Conservation (phyloP, 2,888 invertebrate genomes). For the Cistogaster globosa region DNA sequence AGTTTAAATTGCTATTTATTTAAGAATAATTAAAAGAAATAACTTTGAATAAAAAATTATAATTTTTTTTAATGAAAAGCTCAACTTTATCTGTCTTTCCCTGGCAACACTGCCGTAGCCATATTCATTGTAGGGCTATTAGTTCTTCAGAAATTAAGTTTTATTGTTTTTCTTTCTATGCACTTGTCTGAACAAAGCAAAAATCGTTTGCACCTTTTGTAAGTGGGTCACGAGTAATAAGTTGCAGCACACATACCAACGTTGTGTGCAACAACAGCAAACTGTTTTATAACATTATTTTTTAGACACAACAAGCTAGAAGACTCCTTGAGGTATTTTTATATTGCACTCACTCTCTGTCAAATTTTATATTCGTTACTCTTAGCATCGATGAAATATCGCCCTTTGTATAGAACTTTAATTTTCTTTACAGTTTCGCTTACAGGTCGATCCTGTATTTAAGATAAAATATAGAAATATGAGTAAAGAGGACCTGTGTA, state of each 20-base stretch:
- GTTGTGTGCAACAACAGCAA: constrained; percentile 22
- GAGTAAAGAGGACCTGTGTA: background rate
- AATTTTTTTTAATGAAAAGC: no score
- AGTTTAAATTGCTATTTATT: no score
- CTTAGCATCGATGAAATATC: constrained; percentile 11
- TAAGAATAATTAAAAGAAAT: no score
- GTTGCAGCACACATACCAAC: constrained; percentile 15
- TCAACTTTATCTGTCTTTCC: no score
- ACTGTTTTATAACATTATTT: constrained; percentile 7
- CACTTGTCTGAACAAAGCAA: constrained; percentile 7
- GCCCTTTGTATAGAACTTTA: constrained; percentile 8
- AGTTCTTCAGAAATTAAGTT: background rate
- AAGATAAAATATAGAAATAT: background rate
- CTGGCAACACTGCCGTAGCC: no score
- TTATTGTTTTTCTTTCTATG: constrained; percentile 20
- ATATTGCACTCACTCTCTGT: background rate
- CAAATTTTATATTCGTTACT: background rate
- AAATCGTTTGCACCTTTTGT: constrained; percentile 35
- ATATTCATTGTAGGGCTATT: background rate
- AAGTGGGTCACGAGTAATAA: constrained; percentile 56
- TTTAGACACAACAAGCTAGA: constrained; percentile 20
- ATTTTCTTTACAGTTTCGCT: constrained; percentile 8
- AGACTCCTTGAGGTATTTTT: constrained; percentile 2
- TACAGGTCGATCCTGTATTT: background rate
- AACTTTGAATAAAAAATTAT: no score